Evolutionary conservation across 2,888 invertebrate species (phyloP).

Genomic region (Phalera bucephala): DNA sequence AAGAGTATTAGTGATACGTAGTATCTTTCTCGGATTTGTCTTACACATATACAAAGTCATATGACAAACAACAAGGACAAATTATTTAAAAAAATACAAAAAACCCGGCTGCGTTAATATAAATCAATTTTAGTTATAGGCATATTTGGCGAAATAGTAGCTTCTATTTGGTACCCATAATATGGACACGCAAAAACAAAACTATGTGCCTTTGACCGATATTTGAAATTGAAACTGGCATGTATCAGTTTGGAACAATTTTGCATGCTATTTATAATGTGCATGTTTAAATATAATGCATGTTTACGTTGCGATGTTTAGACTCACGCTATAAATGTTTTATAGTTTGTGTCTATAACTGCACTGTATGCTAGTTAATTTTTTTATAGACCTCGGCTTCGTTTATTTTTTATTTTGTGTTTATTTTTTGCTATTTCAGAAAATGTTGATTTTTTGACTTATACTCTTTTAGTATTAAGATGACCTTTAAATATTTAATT

Average conservation of each 20-base stretch:
- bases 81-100: too few relatives aligned
- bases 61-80: too few relatives aligned
- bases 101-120: too few relatives aligned
- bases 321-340: not conserved
- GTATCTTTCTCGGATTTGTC: too few relatives aligned
- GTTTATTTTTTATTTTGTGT: not conserved
- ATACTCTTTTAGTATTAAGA: slow-evolving; percentile 6
- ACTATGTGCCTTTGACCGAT: too few relatives aligned
- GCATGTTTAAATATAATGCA: not conserved
- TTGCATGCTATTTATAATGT: not conserved
- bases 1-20: too few relatives aligned
- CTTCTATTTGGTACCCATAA: too few relatives aligned
- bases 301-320: not conserved
- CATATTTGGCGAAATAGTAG: too few relatives aligned
- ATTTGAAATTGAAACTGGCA: not conserved
- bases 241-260: too few relatives aligned
- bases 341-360: not conserved
- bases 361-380: not conserved
- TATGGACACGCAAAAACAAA: too few relatives aligned
- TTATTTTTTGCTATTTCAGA: not conserved
- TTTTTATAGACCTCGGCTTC: not conserved
- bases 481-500: not conserved
- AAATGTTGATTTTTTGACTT: slow-evolving; percentile 3
- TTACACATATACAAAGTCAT: too few relatives aligned
- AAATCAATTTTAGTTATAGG: too few relatives aligned